Base-by-base conservation (phyloP, 1,140 invertebrate species). In the Drosophila bocqueti region DNA sequence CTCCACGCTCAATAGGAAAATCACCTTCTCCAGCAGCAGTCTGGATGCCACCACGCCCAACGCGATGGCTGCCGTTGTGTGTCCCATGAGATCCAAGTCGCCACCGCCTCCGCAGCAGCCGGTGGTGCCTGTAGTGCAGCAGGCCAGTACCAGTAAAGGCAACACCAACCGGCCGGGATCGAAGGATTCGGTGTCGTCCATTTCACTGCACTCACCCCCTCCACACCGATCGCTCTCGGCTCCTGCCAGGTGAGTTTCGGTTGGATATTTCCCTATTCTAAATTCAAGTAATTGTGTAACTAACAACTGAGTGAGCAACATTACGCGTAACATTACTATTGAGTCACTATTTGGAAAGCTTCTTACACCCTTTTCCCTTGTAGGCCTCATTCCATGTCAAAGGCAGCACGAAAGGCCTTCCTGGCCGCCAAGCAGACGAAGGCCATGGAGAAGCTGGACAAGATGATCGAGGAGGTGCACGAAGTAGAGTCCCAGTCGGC, bases 401-500 rank as follows among this genome's bases (percentile, higher is more conserved):
- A 93, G 62, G 86, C 92, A 21, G 91, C 89, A 8, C 79, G 92
- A 6, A 93, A 93, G 55, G 90, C 91, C 3, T 91, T 93, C 58
- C 69, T 92, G 65, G 91, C 89, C 1, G 91, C 92, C 21, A 93
- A 93, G 55, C 92, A 93, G 59, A 87, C 91, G 3, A 93, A 92
- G 55, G 92, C 92, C 21, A 92, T 93, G 63, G 92, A 93, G 38
- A 93, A 93, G 67, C 52, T 93, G 54, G 92, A 93, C 47, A 90
- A 93, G 73, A 93, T 93, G 92, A 92, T 93, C 60, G 92, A 93
- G 49, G 92, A 92, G 55, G 92, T 79, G 1, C 83, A 85, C n/a
- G 92, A 93, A 65, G 78, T 83, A 34, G 92, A 93, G 49, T 85
- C 89, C 2, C 86, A 90, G 31, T 79, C 79, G 2, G 68, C 73